Conservation (phyloP, 2,113 vertebrate genomes). For the Callipepla squamata region DNA sequence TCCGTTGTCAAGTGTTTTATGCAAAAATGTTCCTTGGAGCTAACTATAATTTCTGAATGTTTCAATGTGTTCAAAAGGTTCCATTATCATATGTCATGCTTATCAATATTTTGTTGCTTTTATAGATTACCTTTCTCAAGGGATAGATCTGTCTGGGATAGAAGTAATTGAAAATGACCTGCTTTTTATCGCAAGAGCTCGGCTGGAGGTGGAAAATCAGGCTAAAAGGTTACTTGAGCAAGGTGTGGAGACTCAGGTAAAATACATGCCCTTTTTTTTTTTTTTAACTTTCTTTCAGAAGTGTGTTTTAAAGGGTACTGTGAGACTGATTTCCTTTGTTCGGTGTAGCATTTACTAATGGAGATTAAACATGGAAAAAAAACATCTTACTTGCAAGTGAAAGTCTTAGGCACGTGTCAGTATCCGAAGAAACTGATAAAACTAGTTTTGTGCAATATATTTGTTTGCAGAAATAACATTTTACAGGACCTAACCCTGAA, state of each 20-base stretch:
- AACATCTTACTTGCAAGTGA: neutral
- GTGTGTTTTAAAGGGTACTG: neutral
- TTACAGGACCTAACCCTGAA: neutral
- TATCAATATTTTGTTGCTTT: conserved; percentile 45
- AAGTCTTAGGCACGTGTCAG: neutral
- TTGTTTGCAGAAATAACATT: neutral
- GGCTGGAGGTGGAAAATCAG: conserved; percentile 97
- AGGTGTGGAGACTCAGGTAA: conserved; percentile 97
- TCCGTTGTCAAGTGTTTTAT: neutral
- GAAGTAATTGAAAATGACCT: conserved; percentile 96
- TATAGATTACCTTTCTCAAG: conserved; percentile 96
- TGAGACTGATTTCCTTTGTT: neutral
- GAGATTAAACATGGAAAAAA: neutral
- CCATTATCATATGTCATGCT: neutral
- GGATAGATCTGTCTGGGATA: conserved; percentile 94
- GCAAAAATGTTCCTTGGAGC: neutral
- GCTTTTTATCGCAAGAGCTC: conserved; percentile 94
- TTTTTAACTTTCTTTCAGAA: neutral
- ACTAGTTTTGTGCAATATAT: neutral
- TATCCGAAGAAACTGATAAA: neutral
- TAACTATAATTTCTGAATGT: neutral
- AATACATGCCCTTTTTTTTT: neutral
- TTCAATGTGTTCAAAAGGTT: neutral
- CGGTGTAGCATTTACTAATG: neutral
- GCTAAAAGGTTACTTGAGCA: conserved; percentile 95